These are phyloP conservation scores for Oxytorus armatus DNA, from an alignment of 2,888 invertebrate genomes.

Conservation along the genomic window DNA sequence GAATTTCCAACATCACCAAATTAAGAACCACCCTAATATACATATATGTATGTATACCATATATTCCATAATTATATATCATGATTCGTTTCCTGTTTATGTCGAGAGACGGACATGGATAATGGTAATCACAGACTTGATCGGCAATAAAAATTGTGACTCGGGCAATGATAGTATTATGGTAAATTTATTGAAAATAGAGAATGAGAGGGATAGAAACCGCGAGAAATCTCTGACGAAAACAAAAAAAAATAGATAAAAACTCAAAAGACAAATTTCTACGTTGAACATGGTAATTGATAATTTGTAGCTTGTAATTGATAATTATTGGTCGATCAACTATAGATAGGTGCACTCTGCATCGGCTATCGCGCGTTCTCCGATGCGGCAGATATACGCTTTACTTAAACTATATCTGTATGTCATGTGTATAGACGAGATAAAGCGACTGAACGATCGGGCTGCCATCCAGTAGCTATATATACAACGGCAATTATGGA, in stretches of 20 bases:
- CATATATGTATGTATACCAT: too few species aligned
- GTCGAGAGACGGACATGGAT: neutral
- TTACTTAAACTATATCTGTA: conserved; percentile 16
- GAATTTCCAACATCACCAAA: too few species aligned
- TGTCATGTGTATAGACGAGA: neutral
- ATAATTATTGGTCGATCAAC: conserved; percentile 58
- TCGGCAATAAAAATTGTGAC: conserved; percentile 4
- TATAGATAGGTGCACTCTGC: conserved; percentile 32
- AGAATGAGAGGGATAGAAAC: neutral
- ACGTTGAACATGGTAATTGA: conserved; percentile 34
- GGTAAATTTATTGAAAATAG: conserved; percentile 2
- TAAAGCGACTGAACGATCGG: conserved; percentile 43
- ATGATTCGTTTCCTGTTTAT: conserved; percentile 31
- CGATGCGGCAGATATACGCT: conserved; percentile 11
- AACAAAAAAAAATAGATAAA: neutral
- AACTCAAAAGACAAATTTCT: conserved; percentile 21
- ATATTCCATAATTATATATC: conserved; percentile 23
- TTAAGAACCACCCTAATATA: too few species aligned
- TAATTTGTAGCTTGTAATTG: conserved; percentile 59
- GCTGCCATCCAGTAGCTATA: conserved; percentile 43
- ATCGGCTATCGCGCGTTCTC: conserved; percentile 28
- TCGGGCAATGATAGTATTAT: neutral
- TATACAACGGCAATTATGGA: conserved; percentile 58
- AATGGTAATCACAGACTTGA: conserved; percentile 3
- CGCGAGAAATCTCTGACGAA: neutral